Base-by-base conservation (phyloP, 2,797 vertebrate genomes). In the Iguana delicatissima region DNA sequence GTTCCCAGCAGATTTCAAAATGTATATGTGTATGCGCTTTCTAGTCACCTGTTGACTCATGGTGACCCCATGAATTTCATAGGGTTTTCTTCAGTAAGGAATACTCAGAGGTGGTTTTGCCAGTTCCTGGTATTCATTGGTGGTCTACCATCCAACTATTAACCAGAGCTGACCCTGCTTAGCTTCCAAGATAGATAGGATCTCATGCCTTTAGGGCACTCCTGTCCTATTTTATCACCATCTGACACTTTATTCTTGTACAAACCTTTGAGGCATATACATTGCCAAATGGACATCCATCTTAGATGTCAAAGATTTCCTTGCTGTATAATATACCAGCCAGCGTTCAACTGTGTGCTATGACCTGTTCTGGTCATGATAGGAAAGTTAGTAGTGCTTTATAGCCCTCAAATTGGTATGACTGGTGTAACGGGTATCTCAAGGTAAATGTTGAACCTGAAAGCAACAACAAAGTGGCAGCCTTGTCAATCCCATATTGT, bases 381-480 rank as follows among this genome's bases (percentile, higher is more conserved):
- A 72, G 42, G 46, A 87, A 77, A 79, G n/a, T n/a, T 9, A 62
- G 10, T 69, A 46, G 38, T 84, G n/a, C 26, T 79, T 42, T 26
- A 29, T 69, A 67, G 73, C 55, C 14, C 46, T 67, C 38, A 87
- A 7, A 87, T 0, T 55, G n/a, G 14, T 26, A 80, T 14, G 0
- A n/a, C 7, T 38, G 18, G 24, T 67, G 3, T 8, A 22, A 46
- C 14, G 80, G 46, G 85, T 32, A 29, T 22, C 9, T 35, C 81
- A 84, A 52, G 9, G 46, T 84, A 80, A 76, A 55, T 85, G 74
- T 80, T 35, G 1, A 35, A 89, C 74, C 72, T 84, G 14, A 90
- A 86, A 86, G 35, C 35, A 80, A 32, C 74, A 69, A 35, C 35
- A 73, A n/a, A 57, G 64, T 38, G 16, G 46, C 29, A 69, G 35